Base-by-base conservation (phyloP, 2,797 vertebrate genomes). In the Euthynnus affinis region DNA sequence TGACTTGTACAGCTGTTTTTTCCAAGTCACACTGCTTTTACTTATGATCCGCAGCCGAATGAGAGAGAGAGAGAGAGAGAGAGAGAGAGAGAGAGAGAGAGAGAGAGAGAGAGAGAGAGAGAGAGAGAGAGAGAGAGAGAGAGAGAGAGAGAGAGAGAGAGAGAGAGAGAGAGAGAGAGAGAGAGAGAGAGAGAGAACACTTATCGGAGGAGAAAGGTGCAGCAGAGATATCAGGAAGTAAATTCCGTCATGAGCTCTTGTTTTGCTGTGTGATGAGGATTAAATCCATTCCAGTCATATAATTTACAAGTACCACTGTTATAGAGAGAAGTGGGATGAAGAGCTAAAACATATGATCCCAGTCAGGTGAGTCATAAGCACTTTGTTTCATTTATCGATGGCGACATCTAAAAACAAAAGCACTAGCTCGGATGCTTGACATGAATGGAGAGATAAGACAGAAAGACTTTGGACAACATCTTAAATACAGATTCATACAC, bases 401-500 rank as follows among this genome's bases (percentile, higher is more conserved):
- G 60, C 22, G 46, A 81, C 34, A 27, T 60, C 53, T 66, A 66
- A 29, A 80, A 87, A 74, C 40, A 63, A 83, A 82, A 85, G 58
- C 53, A 59, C 57, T 27, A 63, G 23, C 67, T 80, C n/a, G 42
- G 82, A 78, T 72, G 59, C 5, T 44, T 46, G 62, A 80, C 52
- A 76, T 65, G 63, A 76, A 84, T 55, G 23, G 46, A 83, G 61
- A 75, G 46, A 78, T 4, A 84, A 63, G 60, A 90, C 44, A 59
- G 37, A 49, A 25, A 77, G 75, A 84, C 62, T 58, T 61, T 71
- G 52, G 23, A 86, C 77, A 51, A 86, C 65, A 88, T 82, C 66
- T 71, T 86, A 86, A 86, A 85, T 89, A 91, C 87, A 91, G 71
- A 73, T 83, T 88, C 68, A 78, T 81, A 92, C 83, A 91, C 78